Base-by-base conservation (phyloP, 2,113 vertebrate genomes). In the Neolamprologus falcicula region DNA sequence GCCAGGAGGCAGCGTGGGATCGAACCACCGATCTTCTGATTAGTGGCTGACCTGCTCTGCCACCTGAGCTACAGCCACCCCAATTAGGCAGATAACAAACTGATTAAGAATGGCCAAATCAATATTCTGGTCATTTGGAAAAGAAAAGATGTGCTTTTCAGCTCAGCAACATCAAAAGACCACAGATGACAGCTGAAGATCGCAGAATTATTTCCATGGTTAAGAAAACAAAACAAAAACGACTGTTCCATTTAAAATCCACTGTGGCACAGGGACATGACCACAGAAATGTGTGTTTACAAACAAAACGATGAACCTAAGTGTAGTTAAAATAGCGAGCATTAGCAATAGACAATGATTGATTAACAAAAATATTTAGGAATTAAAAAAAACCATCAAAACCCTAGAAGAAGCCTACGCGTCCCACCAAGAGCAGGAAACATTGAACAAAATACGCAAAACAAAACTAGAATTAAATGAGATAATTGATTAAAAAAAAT, bases 401-500 rank as follows among this genome's bases (percentile, higher is more conserved):
- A 1, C 53, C 1, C 11, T 55, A 55, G 53, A 55, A 55, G 11
- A 24, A 24, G 21, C 21, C 21, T 55, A 13, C 6, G 0, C 0
- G 11, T 55, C 21, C 11, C 11, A 55, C 53, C 53, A 55, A 24
- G 53, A 55, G 21, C 21, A 55, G 53, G 53, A 55, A 13, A 55
- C 11, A 55, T 24, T 1, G 1, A 24, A 55, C 53, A 13, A 55
- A 55, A 55, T 24, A 55, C 1, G 4, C 11, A 55, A 55, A 55
- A 55, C 3, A 24, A 55, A 2, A 24, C 53, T 55, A 55, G 0
- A 55, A 55, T 24, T 13, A 55, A 55, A 55, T 55, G 11, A 55
- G 21, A 24, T 4, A 24, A 13, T 0, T 55, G 21, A 55, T 13
- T 2, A 0, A 35, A 1, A 4, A 6, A 54, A 53, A 53, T 2